Evolutionary conservation across 2,797 vertebrate genomes (phyloP), one percentile per base, ranked within the genome.

Genomic region (Danionella dracula): DNA sequence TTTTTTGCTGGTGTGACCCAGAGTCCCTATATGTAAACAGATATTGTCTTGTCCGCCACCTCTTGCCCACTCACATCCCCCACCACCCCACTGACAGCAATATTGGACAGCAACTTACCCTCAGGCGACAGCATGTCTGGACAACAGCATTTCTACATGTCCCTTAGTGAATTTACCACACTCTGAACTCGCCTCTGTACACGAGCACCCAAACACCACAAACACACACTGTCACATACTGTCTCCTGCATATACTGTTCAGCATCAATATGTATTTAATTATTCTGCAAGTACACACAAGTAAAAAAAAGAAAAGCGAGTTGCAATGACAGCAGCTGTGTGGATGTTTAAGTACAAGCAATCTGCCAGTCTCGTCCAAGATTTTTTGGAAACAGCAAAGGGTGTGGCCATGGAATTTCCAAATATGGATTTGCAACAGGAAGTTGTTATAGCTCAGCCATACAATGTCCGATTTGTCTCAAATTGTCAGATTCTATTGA

Each of bases 61-160:
- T n/a, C n/a, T n/a, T 71, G 57, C 56, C 48, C 62, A 75, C 50
- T 15, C 23, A 27, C 23, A 27, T 27, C 23, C 23, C 23, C 23
- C 23, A 27, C 23, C 23, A 27, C 23, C 23, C 23, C 9, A 44
- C 42, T 68, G 50, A 15, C 82, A 83, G 79, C 79, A 81, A 77
- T 84, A 83, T 81, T 77, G 77, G 77, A 81, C 29, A 54, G 51
- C 57, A 49, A 68, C 70, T 75, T 64, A 77, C 79, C 85, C 83
- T 75, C 67, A 82, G 88, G 88, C 84, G 81, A 78, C 87, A 79
- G 72, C n/a, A 78, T 84, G 86, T 89, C 87, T 90, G 81, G 78
- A 78, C 80, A 80, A 79, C 67, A 80, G 82, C 83, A 83, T 85
- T 73, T 68, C 59, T 71, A 56, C 38, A 37, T 37, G 16, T 51